Percentiles rank a stretch among this genome's conserved stretches.
phyloP scores from a whole-genome alignment of 35 echinoderm and acorn worm species.

The Ptychodera flava region DNA sequence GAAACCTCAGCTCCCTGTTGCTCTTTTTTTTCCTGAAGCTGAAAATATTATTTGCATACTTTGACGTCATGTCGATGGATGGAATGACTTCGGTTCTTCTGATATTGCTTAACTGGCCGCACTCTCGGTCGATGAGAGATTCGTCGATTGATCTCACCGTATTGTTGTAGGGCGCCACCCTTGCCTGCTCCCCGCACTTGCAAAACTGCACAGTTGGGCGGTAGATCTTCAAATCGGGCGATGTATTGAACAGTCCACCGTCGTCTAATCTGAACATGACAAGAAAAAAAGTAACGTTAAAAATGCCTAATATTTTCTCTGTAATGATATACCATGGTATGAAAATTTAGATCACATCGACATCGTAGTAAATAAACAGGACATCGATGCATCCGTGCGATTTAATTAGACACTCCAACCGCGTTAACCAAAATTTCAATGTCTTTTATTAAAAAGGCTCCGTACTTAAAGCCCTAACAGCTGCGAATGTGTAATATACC shows the following conservation, averaged over 20 bases:
- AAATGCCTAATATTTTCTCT: no score
- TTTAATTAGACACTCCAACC: no score
- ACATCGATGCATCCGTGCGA: no score
- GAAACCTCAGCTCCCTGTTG: background rate
- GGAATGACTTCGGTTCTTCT: conserved; percentile 45
- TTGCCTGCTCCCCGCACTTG: conserved; percentile 34
- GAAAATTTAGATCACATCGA: no score
- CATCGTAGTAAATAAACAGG: no score
- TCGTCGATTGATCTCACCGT: background rate
- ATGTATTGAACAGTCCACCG: conserved; percentile 76
- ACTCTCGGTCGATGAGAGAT: conserved; percentile 5
- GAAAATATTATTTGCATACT: conserved; percentile 25
- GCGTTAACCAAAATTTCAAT: no score
- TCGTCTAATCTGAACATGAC: conserved; percentile 59
- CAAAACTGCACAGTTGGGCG: conserved; percentile 51
- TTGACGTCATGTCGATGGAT: conserved; percentile 68
- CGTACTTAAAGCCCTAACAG: no score
- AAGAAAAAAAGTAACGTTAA: no score
- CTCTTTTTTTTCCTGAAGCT: background rate
- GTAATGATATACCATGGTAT: no score
- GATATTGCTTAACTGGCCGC: conserved; percentile 40
- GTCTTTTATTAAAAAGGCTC: no score
- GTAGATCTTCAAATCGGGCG: conserved; percentile 49
- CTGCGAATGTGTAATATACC: no score
- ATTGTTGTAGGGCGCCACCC: background rate